These are phyloP conservation scores for Tribolium castaneum DNA, from an alignment of 1,140 invertebrate species.

Conservation along the genomic window DNA sequence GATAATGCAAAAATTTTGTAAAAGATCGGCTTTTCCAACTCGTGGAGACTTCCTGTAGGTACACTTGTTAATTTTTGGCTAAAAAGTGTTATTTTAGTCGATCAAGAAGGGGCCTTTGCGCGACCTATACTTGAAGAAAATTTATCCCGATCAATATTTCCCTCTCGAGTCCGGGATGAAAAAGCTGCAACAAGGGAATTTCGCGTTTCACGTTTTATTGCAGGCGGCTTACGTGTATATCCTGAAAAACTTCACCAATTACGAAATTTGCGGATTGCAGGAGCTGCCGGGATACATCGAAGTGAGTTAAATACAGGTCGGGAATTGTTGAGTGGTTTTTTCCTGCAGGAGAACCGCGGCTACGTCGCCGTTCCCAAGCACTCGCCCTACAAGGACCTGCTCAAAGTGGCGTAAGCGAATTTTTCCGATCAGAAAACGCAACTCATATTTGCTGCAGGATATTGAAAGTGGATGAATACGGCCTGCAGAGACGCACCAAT, in stretches of 20 bases:
- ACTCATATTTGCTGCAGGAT: constrained; percentile 42
- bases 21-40: too few relatives aligned
- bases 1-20: too few relatives aligned
- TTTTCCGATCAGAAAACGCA: constrained; percentile 10
- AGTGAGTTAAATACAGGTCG: constrained; percentile 30
- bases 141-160: constrained; percentile 46
- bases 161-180: constrained; percentile 49
- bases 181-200: constrained; percentile 54
- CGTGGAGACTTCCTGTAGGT: too few relatives aligned
- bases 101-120: constrained; percentile 41
- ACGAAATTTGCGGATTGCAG: constrained; percentile 56
- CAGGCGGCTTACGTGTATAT: constrained; percentile 50
- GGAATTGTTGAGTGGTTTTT: neutral
- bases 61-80: too few relatives aligned
- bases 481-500: constrained; percentile 49
- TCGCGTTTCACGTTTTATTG: constrained; percentile 53
- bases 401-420: constrained; percentile 59
- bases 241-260: constrained; percentile 53
- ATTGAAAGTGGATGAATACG: constrained; percentile 50
- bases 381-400: constrained; percentile 66
- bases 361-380: constrained; percentile 65
- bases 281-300: constrained; percentile 51
- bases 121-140: constrained; percentile 53
- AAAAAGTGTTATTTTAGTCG: constrained; percentile 19
- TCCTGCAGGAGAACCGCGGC: constrained; percentile 49